Evolutionary conservation across 2,113 vertebrate species (phyloP), one percentile per base, ranked within the genome.

Genomic region (Ciconia stormi): DNA sequence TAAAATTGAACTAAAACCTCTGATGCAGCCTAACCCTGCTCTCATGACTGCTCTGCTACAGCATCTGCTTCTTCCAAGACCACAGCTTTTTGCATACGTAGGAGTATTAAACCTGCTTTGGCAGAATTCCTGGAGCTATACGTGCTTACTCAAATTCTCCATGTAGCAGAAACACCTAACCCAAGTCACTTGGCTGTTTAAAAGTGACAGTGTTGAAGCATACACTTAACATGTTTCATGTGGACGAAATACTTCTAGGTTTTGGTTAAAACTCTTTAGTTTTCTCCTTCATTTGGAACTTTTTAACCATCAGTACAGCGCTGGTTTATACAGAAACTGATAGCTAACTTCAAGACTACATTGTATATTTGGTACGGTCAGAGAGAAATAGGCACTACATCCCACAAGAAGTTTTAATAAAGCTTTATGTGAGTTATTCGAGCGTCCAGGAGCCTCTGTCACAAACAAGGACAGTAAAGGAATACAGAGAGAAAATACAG

Each of bases 71-170:
- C 87, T 96, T 78, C 81, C 61, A 63, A 89, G 84, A 79, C 89
- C 87, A 44, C 56, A 61, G 47, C 30, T 50, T n/a, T 96, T 84
- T 94, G 87, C 89, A 65, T 91, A 82, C 1, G 52, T 95, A 40
- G 91, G 91, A 93, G 84, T 79, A 89, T 27, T 56, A 94, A 96
- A 93, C 87, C 90, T 79, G 87, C 89, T 90, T 79, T 91, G 93
- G 91, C 89, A 90, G 87, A 87, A 76, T 58, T 94, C 94, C 93
- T 84, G 84, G 38, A 56, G 63, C 82, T 55, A 3, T 38, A 76
- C 1, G 2, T 87, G 89, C 95, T 91, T 49, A 34, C 53, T 65
- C 66, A 46, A 55, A 69, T 44, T 50, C 42, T 69, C 69, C 26
- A 0, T 11, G 66, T 3, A 72, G 95, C 58, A 85, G 72, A 78